A percentile compares a stretch with the other conserved stretches of the same genome.
phyloP scores from a whole-genome alignment of 2,797 vertebrate genomes.

The Hoplostethus atlanticus region DNA sequence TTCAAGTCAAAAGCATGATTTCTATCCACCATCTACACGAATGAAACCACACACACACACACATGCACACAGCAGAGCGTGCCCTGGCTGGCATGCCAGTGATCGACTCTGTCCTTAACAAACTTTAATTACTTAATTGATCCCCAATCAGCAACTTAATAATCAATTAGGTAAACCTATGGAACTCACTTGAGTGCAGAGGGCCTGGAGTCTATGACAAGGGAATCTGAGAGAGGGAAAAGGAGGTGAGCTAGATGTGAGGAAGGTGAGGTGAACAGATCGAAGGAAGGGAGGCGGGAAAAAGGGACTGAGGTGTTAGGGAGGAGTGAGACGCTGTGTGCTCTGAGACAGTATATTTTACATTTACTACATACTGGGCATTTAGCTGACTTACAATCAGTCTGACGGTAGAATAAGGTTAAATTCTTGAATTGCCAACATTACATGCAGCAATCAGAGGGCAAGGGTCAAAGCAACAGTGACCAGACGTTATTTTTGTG shows the following conservation, averaged over 20 bases:
- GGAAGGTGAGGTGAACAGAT: slow-evolving; percentile 10
- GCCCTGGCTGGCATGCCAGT: slow-evolving; percentile 49
- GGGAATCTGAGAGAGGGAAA: slow-evolving; percentile 48
- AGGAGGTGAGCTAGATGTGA: slow-evolving; percentile 4
- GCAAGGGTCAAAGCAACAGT: neutral
- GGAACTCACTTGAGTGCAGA: slow-evolving; percentile 75
- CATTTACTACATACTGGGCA: neutral
- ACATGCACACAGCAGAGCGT: slow-evolving; percentile 23
- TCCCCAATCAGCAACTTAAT: slow-evolving; percentile 84
- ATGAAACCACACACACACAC: slow-evolving; percentile 25
- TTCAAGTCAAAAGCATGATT: slow-evolving; percentile 32
- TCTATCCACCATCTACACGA: slow-evolving; percentile 30
- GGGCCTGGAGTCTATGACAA: slow-evolving; percentile 66
- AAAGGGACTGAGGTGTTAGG: neutral
- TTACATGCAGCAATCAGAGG: neutral
- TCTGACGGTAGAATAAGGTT: slow-evolving; percentile 5
- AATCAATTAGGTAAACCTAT: slow-evolving; percentile 86
- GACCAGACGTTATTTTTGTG: neutral
- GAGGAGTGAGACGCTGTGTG: slow-evolving; percentile 4
- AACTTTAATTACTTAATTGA: slow-evolving; percentile 88
- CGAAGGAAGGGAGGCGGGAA: neutral
- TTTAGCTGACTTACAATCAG: slow-evolving; percentile 8
- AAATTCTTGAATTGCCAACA: neutral
- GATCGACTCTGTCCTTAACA: slow-evolving; percentile 79
- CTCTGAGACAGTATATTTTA: neutral